Evolutionary conservation across 30 jellyfish, hydroid and myxozoan genomes (phyloP).

Genomic region (Catostylus mosaicus): DNA sequence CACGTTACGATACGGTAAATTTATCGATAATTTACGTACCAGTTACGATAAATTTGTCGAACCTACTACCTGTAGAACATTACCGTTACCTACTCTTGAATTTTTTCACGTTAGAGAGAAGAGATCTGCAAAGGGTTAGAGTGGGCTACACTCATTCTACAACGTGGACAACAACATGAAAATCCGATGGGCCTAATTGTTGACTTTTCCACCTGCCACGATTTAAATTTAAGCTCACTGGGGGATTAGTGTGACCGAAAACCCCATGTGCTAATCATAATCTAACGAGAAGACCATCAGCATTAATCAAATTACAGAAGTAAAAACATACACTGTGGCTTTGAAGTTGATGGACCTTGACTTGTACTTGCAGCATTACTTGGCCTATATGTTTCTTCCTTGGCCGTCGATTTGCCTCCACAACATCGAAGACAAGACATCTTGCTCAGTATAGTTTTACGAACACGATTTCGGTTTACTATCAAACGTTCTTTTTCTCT

Average conservation of each 20-base stretch:
- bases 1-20: too few relatives aligned
- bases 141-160: neutral
- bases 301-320: neutral
- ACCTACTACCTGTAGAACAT: too few relatives aligned
- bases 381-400: slow-evolving; percentile 50
- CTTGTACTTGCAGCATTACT: slow-evolving; percentile 45
- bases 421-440: slow-evolving; percentile 51
- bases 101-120: too few relatives aligned
- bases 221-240: too few relatives aligned
- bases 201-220: too few relatives aligned
- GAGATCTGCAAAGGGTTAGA: too few relatives aligned
- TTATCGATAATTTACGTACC: too few relatives aligned
- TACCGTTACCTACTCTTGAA: too few relatives aligned
- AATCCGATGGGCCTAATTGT: neutral
- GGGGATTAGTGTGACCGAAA: too few relatives aligned
- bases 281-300: too few relatives aligned
- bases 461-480: neutral
- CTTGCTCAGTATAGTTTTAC: neutral
- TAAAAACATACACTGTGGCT: slow-evolving; percentile 65
- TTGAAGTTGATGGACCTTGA: slow-evolving; percentile 28
- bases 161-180: neutral
- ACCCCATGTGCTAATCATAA: too few relatives aligned
- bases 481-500: neutral
- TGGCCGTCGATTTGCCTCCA: slow-evolving; percentile 18
- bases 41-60: too few relatives aligned